Evolutionary conservation across 2,113 vertebrate genomes (phyloP).

Genomic region (Callocephalon fimbriatum): DNA sequence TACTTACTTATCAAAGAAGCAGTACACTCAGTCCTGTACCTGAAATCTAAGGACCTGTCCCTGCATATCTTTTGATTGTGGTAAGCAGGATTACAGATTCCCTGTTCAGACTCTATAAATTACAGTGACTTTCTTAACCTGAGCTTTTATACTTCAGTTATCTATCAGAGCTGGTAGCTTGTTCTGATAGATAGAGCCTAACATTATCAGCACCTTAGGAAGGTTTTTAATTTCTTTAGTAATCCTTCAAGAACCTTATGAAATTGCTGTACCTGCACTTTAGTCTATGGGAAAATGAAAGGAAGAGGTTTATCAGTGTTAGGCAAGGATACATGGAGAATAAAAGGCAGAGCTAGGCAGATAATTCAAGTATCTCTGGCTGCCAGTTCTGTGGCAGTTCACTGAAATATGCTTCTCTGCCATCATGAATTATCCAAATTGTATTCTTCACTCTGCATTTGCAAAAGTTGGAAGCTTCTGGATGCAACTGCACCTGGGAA

Average conservation of each 20-base stretch:
- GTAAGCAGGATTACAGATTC: background rate
- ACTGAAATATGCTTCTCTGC: background rate
- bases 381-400: background rate
- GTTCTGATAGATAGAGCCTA: background rate
- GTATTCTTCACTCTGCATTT: background rate
- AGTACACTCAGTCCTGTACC: background rate
- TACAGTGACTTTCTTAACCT: background rate
- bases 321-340: background rate
- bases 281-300: background rate
- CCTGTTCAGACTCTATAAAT: background rate
- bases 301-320: background rate
- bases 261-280: constrained; percentile 29
- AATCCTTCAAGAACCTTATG: background rate
- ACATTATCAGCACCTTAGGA: background rate
- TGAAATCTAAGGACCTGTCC: background rate
- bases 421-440: background rate
- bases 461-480: background rate
- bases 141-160: background rate
- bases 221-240: constrained; percentile 20
- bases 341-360: background rate
- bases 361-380: background rate
- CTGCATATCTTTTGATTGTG: background rate
- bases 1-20: background rate
- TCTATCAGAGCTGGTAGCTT: background rate
- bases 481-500: background rate